phyloP scores from a whole-genome alignment of 2,113 vertebrate genomes.

The Cygnus atratus region DNA sequence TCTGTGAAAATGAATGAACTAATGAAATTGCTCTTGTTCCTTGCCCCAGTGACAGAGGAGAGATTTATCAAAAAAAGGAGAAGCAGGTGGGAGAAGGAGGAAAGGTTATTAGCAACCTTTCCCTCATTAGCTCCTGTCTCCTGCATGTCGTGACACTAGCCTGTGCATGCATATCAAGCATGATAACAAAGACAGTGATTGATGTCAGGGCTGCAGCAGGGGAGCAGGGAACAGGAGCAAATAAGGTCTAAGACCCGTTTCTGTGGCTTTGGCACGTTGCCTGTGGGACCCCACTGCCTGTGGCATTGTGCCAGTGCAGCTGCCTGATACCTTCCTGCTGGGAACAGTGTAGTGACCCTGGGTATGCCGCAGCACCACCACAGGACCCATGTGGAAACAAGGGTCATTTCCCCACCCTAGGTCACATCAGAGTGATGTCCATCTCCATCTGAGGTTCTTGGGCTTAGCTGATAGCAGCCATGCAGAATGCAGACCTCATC shows the following conservation, averaged over 20 bases:
- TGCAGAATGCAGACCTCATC: background rate
- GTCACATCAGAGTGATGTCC: background rate
- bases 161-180: background rate
- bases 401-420: background rate
- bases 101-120: background rate
- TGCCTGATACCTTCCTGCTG: background rate
- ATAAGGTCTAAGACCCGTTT: background rate
- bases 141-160: background rate
- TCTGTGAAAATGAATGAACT: background rate
- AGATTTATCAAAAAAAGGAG: background rate
- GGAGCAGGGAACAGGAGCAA: background rate
- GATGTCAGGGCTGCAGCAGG: background rate
- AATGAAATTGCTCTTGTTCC: background rate
- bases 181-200: background rate
- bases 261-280: background rate
- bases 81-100: background rate
- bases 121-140: background rate
- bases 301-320: background rate
- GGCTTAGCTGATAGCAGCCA: background rate
- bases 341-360: background rate
- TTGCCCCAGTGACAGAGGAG: background rate
- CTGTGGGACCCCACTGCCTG: background rate
- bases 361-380: background rate
- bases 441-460: background rate
- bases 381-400: background rate